Percentiles rank a stretch among this genome's conserved stretches.
Conservation (phyloP, 2,888 invertebrate species). For the Epsilonema sp. region DNA sequence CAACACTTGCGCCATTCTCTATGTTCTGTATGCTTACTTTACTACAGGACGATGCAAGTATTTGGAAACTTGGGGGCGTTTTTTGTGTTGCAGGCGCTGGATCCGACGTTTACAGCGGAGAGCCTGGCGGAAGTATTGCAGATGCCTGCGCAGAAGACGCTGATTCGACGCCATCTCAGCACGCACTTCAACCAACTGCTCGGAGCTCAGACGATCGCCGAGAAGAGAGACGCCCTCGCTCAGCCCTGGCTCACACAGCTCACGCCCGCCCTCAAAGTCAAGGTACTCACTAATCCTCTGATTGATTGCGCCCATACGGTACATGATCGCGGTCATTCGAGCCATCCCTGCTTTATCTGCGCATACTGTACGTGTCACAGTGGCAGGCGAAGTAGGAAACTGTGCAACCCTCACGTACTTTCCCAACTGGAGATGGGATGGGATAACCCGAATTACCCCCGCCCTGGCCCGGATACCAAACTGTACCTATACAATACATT, state of each 20-base stretch:
- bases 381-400: too few species aligned
- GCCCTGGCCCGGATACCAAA: too few species aligned
- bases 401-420: too few species aligned
- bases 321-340: too few species aligned
- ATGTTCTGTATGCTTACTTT: background rate
- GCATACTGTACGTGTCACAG: too few species aligned
- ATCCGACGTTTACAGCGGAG: constrained; percentile 81
- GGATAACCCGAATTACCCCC: too few species aligned
- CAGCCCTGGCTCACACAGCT: constrained; percentile 19
- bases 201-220: constrained; percentile 41
- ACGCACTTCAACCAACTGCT: constrained; percentile 84
- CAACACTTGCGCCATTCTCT: background rate
- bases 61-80: background rate
- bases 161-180: constrained; percentile 74
- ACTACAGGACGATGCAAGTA: too few species aligned
- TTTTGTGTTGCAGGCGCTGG: constrained; percentile 42
- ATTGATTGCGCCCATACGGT: too few species aligned
- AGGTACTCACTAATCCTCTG: too few species aligned
- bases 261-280: constrained; percentile 15
- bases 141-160: constrained; percentile 80
- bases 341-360: too few species aligned
- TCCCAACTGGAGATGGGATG: too few species aligned
- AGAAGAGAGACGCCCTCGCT: constrained; percentile 21
- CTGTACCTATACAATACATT: too few species aligned
- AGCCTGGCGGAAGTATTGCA: constrained; percentile 72